Conservation (phyloP, 2,797 vertebrate genomes). For the Falco naumanni region DNA sequence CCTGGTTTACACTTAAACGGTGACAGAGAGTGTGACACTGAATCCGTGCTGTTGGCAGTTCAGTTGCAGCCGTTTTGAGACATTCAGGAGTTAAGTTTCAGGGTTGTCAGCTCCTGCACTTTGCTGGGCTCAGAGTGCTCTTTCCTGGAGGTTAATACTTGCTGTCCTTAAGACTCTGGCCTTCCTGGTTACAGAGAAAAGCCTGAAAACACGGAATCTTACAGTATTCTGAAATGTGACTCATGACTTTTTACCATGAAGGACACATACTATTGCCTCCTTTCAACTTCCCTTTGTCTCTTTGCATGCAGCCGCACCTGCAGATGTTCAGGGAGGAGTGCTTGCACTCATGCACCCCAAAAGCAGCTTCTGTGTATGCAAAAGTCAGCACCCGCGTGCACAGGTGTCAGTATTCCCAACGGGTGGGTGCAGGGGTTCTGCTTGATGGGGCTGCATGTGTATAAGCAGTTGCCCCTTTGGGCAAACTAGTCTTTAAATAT, state of each 20-base stretch:
- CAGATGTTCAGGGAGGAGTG: conserved; percentile 60
- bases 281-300: conserved; percentile 56
- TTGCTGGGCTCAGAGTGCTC: background rate
- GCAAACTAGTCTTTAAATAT: background rate
- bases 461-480: conserved; percentile 4
- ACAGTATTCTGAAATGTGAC: conserved; percentile 15
- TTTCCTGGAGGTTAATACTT: background rate
- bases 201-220: background rate
- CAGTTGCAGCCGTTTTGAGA: background rate
- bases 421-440: conserved; percentile 54
- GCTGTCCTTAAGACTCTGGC: background rate
- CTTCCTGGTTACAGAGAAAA: background rate
- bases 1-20: background rate
- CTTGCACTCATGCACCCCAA: conserved; percentile 47
- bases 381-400: conserved; percentile 58
- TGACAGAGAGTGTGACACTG: background rate
- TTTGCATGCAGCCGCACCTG: conserved; percentile 68
- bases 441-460: background rate
- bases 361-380: conserved; percentile 65
- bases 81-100: background rate
- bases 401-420: conserved; percentile 55
- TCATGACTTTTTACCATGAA: conserved; percentile 42
- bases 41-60: background rate
- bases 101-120: background rate
- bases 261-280: background rate